These are phyloP conservation scores for Pyrgilauda ruficollis DNA, from an alignment of 2,113 vertebrate genomes.

Conservation along the genomic window DNA sequence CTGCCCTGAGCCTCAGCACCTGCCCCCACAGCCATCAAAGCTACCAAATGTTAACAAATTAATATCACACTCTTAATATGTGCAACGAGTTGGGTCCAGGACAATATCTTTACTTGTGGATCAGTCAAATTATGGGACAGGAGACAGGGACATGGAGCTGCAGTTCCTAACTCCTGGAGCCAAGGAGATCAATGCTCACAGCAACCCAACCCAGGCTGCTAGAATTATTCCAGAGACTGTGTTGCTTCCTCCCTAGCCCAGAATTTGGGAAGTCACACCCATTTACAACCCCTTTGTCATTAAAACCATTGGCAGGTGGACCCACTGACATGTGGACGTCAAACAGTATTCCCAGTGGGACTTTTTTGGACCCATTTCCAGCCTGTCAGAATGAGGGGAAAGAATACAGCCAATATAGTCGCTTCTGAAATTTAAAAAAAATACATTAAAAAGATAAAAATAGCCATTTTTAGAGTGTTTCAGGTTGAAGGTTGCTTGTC, in stretches of 20 bases:
- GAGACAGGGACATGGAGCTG: rapidly evolving
- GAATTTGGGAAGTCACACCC: neutral
- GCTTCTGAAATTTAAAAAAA: neutral
- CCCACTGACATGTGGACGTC: neutral
- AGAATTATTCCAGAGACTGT: neutral
- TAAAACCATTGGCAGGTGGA: neutral
- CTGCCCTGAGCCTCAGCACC: neutral
- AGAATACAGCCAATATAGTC: constrained; percentile 30
- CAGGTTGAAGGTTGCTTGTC: constrained; percentile 73
- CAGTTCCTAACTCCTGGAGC: neutral
- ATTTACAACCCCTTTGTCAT: neutral
- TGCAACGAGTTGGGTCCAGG: neutral
- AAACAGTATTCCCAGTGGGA: neutral
- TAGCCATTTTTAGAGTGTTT: constrained; percentile 65
- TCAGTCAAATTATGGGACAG: neutral
- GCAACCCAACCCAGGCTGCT: neutral
- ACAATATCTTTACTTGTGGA: neutral
- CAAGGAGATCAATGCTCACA: neutral
- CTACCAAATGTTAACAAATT: neutral
- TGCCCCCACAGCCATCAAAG: neutral
- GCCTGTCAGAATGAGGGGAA: neutral
- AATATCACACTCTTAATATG: neutral
- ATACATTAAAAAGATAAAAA: constrained; percentile 33
- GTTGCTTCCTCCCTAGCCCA: neutral
- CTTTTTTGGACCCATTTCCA: neutral